phyloP scores from a whole-genome alignment of 2,888 invertebrate species.

The Phalera bucephala region DNA sequence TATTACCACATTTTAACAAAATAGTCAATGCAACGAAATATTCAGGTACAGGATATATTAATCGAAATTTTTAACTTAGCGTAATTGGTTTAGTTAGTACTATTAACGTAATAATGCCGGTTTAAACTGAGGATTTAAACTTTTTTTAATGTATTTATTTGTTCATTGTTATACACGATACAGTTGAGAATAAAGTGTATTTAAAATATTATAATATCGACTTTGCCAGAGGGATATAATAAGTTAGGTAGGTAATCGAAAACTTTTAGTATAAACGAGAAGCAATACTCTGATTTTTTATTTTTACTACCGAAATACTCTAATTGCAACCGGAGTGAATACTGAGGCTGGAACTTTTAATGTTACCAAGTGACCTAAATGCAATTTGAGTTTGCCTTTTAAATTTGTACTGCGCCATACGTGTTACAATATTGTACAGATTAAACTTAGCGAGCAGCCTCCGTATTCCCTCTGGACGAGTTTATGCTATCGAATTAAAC shows the following conservation, averaged over 20 bases:
- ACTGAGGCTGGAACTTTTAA: slow-evolving; percentile 39
- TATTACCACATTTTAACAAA: slow-evolving; percentile 25
- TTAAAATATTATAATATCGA: slow-evolving; percentile 45
- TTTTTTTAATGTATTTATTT: slow-evolving; percentile 40
- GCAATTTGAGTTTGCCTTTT: slow-evolving; percentile 1
- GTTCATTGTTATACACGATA: slow-evolving; percentile 45
- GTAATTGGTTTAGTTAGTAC: slow-evolving; percentile 58
- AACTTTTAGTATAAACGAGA: slow-evolving; percentile 80
- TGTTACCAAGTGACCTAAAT: slow-evolving; percentile 9
- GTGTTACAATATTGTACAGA: not conserved
- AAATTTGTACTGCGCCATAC: not conserved
- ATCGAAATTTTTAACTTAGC: slow-evolving; percentile 50
- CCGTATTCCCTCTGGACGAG: slow-evolving; percentile 46
- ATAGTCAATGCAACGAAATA: slow-evolving; percentile 63
- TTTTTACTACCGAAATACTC: slow-evolving; percentile 77
- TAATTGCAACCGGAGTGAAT: slow-evolving; percentile 54
- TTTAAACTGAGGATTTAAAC: slow-evolving; percentile 41
- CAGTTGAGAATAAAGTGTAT: slow-evolving; percentile 36
- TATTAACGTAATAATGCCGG: slow-evolving; percentile 42
- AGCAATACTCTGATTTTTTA: slow-evolving; percentile 81
- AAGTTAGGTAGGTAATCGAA: slow-evolving; percentile 75
- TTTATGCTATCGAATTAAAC: slow-evolving; percentile 58
- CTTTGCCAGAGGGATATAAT: slow-evolving; percentile 78
- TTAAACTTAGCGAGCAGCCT: slow-evolving; percentile 32
- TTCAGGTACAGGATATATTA: slow-evolving; percentile 51